These are phyloP conservation scores for Noctua fimbriata DNA, from an alignment of 2,888 invertebrate genomes.

Conservation along the genomic window DNA sequence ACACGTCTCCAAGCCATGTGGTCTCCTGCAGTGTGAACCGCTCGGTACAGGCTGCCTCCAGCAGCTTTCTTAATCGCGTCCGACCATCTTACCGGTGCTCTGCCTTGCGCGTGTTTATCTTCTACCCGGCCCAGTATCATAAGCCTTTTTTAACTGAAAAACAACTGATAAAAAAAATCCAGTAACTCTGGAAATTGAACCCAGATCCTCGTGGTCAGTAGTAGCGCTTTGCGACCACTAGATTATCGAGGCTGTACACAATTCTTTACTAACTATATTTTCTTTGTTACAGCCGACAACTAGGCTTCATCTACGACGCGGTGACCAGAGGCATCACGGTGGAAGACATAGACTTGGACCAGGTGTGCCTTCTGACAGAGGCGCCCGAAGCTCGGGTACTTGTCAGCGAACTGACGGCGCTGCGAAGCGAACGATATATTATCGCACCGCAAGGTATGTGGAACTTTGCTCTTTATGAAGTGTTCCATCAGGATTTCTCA, in stretches of 20 bases:
- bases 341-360: slow-evolving; percentile 82
- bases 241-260: not conserved
- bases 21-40: too few species aligned
- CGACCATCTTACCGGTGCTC: too few species aligned
- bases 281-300: slow-evolving; percentile 79
- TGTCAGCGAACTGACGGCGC: slow-evolving; percentile 72
- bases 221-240: not conserved
- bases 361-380: slow-evolving; percentile 79
- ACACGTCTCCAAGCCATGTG: too few species aligned
- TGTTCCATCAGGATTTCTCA: not conserved
- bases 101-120: too few species aligned
- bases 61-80: too few species aligned
- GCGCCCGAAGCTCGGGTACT: slow-evolving; percentile 74
- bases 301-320: slow-evolving; percentile 86
- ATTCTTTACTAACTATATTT: not conserved
- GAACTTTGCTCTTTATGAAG: slow-evolving; percentile 4
- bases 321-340: slow-evolving; percentile 81
- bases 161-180: too few species aligned
- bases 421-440: slow-evolving; percentile 73
- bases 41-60: too few species aligned
- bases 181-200: too few species aligned
- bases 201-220: too few species aligned
- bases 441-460: slow-evolving; percentile 81
- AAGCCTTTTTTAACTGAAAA: too few species aligned
- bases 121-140: too few species aligned